Conservation (phyloP, 2,888 invertebrate genomes). For the Eudemis profundana region DNA sequence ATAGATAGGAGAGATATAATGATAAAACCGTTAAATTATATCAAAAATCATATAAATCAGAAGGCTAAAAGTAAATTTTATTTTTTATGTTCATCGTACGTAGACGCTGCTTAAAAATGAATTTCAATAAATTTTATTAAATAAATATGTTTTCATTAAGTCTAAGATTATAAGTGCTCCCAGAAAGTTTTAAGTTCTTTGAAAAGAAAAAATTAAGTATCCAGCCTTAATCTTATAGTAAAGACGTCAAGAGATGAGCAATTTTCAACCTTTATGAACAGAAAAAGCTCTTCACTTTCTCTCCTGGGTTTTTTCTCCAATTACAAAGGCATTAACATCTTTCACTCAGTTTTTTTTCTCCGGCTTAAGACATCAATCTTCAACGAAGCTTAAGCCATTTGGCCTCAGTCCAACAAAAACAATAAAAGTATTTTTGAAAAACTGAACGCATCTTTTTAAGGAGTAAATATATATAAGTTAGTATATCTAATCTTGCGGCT, state of each 20-base stretch:
- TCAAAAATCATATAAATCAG: too few relatives aligned
- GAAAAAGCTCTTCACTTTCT: constrained; percentile 11
- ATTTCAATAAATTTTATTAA: too few relatives aligned
- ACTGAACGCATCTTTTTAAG: constrained; percentile 63
- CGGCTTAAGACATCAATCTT: constrained; percentile 70
- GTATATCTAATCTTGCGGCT: too few relatives aligned
- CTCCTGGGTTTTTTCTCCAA: constrained; percentile 49
- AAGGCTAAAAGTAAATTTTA: too few relatives aligned
- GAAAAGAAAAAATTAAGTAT: not conserved
- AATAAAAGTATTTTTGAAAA: constrained; percentile 63
- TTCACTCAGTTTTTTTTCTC: constrained; percentile 59
- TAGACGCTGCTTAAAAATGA: too few relatives aligned
- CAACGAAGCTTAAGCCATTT: constrained; percentile 68
- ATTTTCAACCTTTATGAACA: constrained; percentile 1
- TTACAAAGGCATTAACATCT: constrained; percentile 63
- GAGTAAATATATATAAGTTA: too few relatives aligned
- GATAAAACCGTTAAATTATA: too few relatives aligned
- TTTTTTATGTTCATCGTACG: too few relatives aligned
- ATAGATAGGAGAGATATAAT: too few relatives aligned
- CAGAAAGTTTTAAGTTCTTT: too few relatives aligned
- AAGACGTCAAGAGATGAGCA: not conserved
- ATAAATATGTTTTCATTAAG: too few relatives aligned
- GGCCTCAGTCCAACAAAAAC: constrained; percentile 71
- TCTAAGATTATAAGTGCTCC: not conserved
- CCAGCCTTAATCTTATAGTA: not conserved